A percentile compares a stretch with the other conserved stretches of the same genome.
phyloP scores from a whole-genome alignment of 1,140 invertebrate species.

The Brachionus angularis region DNA sequence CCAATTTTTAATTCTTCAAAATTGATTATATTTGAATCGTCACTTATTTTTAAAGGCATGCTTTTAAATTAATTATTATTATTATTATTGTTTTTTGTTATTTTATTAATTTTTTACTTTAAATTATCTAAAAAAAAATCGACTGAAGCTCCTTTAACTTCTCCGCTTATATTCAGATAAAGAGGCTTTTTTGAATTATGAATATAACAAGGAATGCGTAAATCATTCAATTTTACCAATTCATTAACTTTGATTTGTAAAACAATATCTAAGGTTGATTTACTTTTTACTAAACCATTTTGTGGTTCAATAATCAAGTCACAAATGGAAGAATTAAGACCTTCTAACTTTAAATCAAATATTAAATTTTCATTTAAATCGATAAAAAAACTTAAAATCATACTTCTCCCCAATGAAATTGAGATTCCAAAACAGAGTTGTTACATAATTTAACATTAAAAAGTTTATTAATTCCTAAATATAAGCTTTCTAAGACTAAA shows the following conservation, averaged over 20 bases:
- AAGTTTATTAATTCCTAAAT: constrained; percentile 47
- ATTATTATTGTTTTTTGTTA: not conserved
- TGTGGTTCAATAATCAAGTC: not conserved
- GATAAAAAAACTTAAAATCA: too few relatives aligned
- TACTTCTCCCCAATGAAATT: constrained; percentile 48
- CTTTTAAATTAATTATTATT: constrained; percentile 2
- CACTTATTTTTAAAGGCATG: not conserved
- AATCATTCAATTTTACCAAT: not conserved
- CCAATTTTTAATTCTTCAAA: constrained; percentile 9
- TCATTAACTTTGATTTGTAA: constrained; percentile 1
- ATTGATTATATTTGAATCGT: constrained; percentile 16
- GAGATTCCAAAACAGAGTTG: constrained; percentile 48
- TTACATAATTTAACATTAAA: constrained; percentile 48
- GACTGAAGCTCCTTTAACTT: not conserved
- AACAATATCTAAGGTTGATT: not conserved
- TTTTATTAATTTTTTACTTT: too few relatives aligned
- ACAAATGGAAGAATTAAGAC: too few relatives aligned
- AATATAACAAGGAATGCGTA: constrained; percentile 1
- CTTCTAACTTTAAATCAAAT: too few relatives aligned
- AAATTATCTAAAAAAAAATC: constrained; percentile 39
- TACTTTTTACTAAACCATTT: not conserved
- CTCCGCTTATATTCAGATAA: not conserved
- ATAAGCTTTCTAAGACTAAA: constrained; percentile 48
- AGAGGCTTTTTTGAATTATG: not conserved
- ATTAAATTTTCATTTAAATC: too few relatives aligned